Conservation (phyloP, 2,797 vertebrate genomes). For the Semaprochilodus insignis region DNA sequence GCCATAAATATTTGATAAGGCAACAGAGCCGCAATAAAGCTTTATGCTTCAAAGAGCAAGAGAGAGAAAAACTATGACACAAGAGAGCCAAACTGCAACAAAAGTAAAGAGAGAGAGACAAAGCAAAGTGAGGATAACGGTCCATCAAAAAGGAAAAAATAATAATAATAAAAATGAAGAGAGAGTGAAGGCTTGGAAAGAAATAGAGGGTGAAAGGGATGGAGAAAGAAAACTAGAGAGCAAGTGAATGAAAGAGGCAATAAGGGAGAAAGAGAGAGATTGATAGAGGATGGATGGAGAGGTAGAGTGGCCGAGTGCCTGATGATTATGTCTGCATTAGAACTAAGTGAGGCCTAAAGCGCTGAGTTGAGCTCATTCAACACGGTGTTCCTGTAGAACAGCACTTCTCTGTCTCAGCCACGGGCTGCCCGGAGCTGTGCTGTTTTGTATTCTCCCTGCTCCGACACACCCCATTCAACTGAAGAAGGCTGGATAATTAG, state of each 20-base stretch:
- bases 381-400: background rate
- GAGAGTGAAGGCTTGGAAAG: background rate
- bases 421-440: background rate
- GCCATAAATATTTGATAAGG: conserved; percentile 62
- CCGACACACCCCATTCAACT: background rate
- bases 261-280: background rate
- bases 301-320: background rate
- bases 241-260: background rate
- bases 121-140: background rate
- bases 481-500: background rate
- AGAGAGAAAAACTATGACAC: conserved; percentile 2
- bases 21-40: conserved; percentile 43
- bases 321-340: conserved; percentile 13
- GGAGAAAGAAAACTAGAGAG: background rate
- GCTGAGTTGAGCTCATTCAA: background rate
- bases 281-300: background rate
- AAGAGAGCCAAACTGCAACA: background rate
- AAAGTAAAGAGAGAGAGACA: background rate
- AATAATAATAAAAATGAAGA: background rate
- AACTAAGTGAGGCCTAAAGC: background rate
- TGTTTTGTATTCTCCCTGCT: background rate
- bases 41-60: conserved; percentile 33
- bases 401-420: background rate
- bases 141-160: background rate
- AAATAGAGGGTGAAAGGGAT: background rate